A percentile compares a stretch with the other conserved stretches of the same genome.
Conservation (phyloP, 1,140 invertebrate species). For the Trachelipus rathkii region DNA sequence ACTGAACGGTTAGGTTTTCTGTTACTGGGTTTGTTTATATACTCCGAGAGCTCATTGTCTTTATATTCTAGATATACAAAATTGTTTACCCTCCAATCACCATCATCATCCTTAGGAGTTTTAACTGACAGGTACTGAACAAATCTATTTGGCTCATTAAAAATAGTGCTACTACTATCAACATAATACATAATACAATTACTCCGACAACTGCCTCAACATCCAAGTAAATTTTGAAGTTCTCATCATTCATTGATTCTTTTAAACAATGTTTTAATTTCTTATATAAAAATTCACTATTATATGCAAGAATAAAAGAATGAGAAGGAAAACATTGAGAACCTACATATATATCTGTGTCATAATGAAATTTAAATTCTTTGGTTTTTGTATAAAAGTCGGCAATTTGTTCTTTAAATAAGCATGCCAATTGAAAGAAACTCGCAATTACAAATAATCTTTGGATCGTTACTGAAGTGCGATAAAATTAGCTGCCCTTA, state of each 20-base stretch:
- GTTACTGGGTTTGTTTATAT: not conserved
- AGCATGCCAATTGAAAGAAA: no score
- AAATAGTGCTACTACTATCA: not conserved
- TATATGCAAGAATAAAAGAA: not conserved
- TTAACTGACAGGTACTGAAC: not conserved
- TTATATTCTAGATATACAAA: not conserved
- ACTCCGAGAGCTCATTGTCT: not conserved
- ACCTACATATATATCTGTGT: not conserved
- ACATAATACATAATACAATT: not conserved
- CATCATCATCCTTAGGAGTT: not conserved
- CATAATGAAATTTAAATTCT: constrained; percentile 2
- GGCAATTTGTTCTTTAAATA: no score
- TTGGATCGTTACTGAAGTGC: constrained; percentile 2
- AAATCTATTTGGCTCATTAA: not conserved
- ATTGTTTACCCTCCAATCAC: not conserved
- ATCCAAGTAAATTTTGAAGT: not conserved
- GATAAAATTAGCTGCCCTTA: not conserved
- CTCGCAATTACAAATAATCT: not conserved
- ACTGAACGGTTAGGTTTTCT: not conserved
- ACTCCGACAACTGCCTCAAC: not conserved
- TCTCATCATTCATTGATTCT: not conserved
- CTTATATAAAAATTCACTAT: not conserved
- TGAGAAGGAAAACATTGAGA: not conserved
- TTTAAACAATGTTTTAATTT: not conserved
- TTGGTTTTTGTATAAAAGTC: no score